Evolutionary conservation across 2,888 invertebrate genomes (phyloP), one percentile per base, ranked within the genome.

Genomic region (Alentia gelatinosa): DNA sequence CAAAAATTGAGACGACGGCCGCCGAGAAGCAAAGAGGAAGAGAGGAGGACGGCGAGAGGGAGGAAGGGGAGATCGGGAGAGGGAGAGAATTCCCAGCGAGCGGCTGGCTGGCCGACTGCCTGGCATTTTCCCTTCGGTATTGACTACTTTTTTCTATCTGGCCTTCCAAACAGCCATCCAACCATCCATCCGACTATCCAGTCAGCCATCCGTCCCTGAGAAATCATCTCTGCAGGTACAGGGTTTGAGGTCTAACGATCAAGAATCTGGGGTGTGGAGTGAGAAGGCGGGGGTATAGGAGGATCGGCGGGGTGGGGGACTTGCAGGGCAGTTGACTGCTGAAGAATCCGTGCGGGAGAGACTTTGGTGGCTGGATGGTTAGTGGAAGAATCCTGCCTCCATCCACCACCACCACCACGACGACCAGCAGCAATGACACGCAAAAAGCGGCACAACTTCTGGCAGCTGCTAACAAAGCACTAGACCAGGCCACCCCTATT

Each of bases 401-500:
- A 33, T 1, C 33, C 74, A 74, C 33, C 30, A 26, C 74, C 26
- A 26, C 33, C 74, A 74, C 15, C 74, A 19, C 37, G 30, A 83
- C 37, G 83, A 23, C 15, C 26, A 35, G 83, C 23, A 83, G 33
- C 83, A 23, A 1, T 15, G 19, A 40, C 35, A 19, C 39, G 19
- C 83, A 86, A 86, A 86, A 86, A 50, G 50, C 15, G 0, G 30
- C 30, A 26, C 86, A 86, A 86, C 86, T 86, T 35, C 37, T 86
- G 47, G 50, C 47, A 39, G 79, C 50, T 42, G 86, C 50, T 86
- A 86, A 86, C 86, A 86, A 86, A 47, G 86, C 86, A 86, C 47
- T 86, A 86, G 50, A 86, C 47, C 47, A 19, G 86, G 86, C 47
- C 47, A 39, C 79, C 86, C 47, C 50, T 30, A 86, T 86, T 86